Evolutionary conservation across 2,113 vertebrate species (phyloP), one percentile per base, ranked within the genome.

Genomic region (Indri indri): DNA sequence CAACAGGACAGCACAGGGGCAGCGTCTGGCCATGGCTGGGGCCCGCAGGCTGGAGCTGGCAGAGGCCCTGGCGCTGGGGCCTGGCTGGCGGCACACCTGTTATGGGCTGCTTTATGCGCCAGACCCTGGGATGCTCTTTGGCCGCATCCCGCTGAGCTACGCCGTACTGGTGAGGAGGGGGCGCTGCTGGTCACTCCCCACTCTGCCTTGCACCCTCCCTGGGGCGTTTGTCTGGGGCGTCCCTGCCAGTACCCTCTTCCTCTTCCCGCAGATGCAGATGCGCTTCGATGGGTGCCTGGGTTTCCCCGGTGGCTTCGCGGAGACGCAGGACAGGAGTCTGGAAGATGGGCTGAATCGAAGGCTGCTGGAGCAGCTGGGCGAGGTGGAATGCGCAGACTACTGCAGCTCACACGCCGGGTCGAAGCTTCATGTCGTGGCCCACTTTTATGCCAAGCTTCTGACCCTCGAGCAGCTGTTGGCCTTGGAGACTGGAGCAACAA

Each of bases 201-300:
- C 10, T 63, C 0, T 32, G 9, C 25, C 0, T 34, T 3, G 2
- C 25, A 6, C 2, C 0, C 11, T 3, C 10, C n/a, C 18, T 3
- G 23, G 47, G 17, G 32, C 0, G 47, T 27, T 8, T 12, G 25
- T 5, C 34, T 1, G 22, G 1, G 63, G 18, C 37, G 9, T 18
- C 68, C 27, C 42, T 0, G 6, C 27, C 93, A 11, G 22, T 54
- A 52, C 37, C 37, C 32, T 13, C 81, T 23, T 6, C 47, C 42
- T 61, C 42, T 37, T 52, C 65, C 71, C 42, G 52, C 98, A 99
- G 99, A 99, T 99, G 99, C 99, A 99, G 99, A 99, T 99, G 99
- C 99, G 99, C 70, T 99, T 99, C 93, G 99, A 99, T 23, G 99
- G 99, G 91, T 99, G 99, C 50, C 98, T 99, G 88, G 99, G 99